Percentiles rank a stretch among this genome's conserved stretches.
Conservation (phyloP, 2,797 vertebrate species). For the Pipistrellus pipistrellus region DNA sequence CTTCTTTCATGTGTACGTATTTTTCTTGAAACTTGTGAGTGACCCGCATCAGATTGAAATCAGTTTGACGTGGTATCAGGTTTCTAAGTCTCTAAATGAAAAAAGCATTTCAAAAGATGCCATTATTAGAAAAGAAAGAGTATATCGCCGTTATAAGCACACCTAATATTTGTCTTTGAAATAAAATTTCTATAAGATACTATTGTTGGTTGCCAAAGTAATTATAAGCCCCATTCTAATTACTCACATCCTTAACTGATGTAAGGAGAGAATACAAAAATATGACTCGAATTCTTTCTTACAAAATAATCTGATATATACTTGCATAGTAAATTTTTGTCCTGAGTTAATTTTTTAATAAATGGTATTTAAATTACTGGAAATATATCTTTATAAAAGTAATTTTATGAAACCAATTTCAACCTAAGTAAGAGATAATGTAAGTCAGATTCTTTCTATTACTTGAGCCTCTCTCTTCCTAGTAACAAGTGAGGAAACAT, state of each 20-base stretch:
- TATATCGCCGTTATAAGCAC: neutral
- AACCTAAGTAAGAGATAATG: neutral
- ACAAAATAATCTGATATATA: neutral
- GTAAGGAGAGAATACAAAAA: neutral
- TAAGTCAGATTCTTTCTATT: neutral
- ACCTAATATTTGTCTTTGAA: slow-evolving; percentile 39
- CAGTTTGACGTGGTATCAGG: slow-evolving; percentile 88
- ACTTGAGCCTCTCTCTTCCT: neutral
- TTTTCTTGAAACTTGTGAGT: slow-evolving; percentile 89
- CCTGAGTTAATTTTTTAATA: slow-evolving; percentile 34
- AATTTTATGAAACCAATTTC: neutral
- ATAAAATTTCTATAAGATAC: slow-evolving; percentile 2
- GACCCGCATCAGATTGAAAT: slow-evolving; percentile 91
- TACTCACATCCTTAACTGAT: neutral
- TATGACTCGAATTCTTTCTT: neutral
- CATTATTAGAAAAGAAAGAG: slow-evolving; percentile 50
- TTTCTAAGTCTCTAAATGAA: slow-evolving; percentile 89
- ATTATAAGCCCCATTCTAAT: neutral
- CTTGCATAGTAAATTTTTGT: neutral
- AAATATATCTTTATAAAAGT: slow-evolving; percentile 30
- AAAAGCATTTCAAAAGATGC: slow-evolving; percentile 72
- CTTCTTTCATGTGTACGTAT: slow-evolving; percentile 85
- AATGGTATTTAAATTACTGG: neutral
- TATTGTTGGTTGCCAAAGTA: slow-evolving; percentile 5
- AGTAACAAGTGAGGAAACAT: neutral